Percentiles rank a stretch among this genome's conserved stretches.
These are phyloP conservation scores for Morphnarchus princeps DNA, from an alignment of 2,113 vertebrate species.

Conservation along the genomic window DNA sequence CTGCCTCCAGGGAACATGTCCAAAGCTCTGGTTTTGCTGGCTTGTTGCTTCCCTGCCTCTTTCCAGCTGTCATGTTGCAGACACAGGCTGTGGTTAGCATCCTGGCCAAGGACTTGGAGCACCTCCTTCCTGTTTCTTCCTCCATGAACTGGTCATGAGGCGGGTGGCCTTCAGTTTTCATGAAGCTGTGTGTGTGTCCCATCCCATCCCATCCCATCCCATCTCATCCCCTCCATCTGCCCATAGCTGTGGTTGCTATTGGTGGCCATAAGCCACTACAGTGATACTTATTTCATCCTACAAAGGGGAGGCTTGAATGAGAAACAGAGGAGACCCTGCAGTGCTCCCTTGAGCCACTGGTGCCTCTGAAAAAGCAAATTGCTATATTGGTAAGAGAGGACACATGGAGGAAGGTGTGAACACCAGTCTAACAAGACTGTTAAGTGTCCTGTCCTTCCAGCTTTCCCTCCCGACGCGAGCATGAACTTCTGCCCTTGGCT, in stretches of 20 bases:
- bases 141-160: not conserved
- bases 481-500: not conserved
- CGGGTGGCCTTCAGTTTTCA: not conserved
- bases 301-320: not conserved
- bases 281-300: not conserved
- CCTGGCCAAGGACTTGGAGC: not conserved
- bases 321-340: not conserved
- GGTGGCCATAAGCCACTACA: not conserved
- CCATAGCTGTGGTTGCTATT: not conserved
- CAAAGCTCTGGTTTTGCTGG: not conserved
- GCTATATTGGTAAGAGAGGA: not conserved
- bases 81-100: not conserved
- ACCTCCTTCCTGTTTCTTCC: not conserved
- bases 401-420: not conserved
- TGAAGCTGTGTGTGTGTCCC: not conserved
- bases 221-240: not conserved
- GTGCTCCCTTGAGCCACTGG: not conserved
- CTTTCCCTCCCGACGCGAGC: not conserved
- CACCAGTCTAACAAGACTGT: not conserved
- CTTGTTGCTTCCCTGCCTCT: not conserved
- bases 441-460: not conserved
- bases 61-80: not conserved
- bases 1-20: not conserved
- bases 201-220: no score
- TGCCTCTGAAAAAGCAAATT: not conserved